phyloP scores from a whole-genome alignment of 64 coral and sea anemone species.

The Dendronephthya gigantea region DNA sequence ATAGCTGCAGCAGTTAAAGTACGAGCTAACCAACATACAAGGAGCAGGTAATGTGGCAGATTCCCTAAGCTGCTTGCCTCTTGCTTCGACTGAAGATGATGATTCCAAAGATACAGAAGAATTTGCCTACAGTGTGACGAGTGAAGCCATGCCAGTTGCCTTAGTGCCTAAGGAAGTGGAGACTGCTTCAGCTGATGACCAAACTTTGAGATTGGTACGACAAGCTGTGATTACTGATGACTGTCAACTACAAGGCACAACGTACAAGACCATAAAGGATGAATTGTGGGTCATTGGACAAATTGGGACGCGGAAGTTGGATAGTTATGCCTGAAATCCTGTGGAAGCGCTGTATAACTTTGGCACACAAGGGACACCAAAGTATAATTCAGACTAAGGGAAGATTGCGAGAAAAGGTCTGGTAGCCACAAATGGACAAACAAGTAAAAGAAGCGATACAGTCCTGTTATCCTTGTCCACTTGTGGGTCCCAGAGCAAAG shows the following conservation, averaged over 20 bases:
- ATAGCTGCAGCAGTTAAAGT: conserved; percentile 36
- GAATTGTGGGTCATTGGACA: conserved; percentile 30
- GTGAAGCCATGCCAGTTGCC: background rate
- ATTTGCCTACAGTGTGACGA: conserved; percentile 34
- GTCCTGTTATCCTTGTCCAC: conserved; percentile 4
- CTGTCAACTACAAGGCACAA: conserved; percentile 16
- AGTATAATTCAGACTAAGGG: conserved; percentile 34
- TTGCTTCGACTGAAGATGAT: background rate
- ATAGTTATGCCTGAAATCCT: conserved; percentile 25
- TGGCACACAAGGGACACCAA: conserved; percentile 34
- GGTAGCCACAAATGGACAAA: conserved; percentile 19
- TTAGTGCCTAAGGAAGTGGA: conserved; percentile 30
- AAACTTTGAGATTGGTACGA: background rate
- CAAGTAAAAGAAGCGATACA: background rate
- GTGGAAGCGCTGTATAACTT: conserved; percentile 8
- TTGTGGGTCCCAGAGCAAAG: conserved; percentile 13
- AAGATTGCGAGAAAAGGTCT: conserved; percentile 13
- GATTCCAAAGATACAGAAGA: background rate
- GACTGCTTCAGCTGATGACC: conserved; percentile 3
- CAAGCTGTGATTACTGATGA: conserved; percentile 23
- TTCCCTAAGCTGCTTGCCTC: conserved; percentile 30
- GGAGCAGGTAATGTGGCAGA: conserved; percentile 25
- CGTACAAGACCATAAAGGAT: conserved; percentile 25
- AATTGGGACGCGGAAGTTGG: conserved; percentile 20
- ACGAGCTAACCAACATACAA: conserved; percentile 23